Percentiles rank a stretch among this genome's conserved stretches.
phyloP scores from a whole-genome alignment of 2,888 invertebrate genomes.

The Phoenoteleia sp. region DNA sequence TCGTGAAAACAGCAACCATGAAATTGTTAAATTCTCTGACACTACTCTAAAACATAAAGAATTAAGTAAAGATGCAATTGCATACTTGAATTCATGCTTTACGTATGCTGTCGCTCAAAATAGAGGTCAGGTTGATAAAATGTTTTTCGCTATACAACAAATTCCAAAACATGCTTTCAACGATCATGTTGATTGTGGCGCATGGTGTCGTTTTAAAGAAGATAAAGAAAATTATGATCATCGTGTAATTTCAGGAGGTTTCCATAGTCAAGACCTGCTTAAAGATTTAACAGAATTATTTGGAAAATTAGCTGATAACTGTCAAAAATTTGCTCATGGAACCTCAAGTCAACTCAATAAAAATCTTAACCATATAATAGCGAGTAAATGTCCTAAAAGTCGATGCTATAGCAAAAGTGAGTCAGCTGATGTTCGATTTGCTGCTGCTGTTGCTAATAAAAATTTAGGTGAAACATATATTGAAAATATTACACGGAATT shows the following conservation, averaged over 20 bases:
- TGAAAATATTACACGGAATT: too few species aligned
- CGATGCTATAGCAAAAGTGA: neutral
- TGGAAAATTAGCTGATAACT: constrained; percentile 4
- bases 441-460: neutral
- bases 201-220: constrained; percentile 65
- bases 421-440: neutral
- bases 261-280: neutral
- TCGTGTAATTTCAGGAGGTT: constrained; percentile 46
- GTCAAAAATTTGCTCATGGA: constrained; percentile 18
- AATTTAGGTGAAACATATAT: neutral
- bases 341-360: constrained; percentile 21
- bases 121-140: constrained; percentile 54
- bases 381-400: neutral
- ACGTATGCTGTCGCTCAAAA: constrained; percentile 74
- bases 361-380: constrained; percentile 18
- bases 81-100: constrained; percentile 53
- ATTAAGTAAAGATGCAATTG: neutral
- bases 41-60: neutral
- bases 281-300: constrained; percentile 9
- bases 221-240: constrained; percentile 51
- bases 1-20: too few species aligned
- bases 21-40: constrained; percentile 29
- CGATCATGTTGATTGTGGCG: constrained; percentile 64
- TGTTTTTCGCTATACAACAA: constrained; percentile 55
- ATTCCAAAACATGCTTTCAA: constrained; percentile 70